Percentiles rank a stretch among this genome's conserved stretches.
Evolutionary conservation across 2,888 invertebrate species (phyloP).

Genomic region (Drosophila falleni): DNA sequence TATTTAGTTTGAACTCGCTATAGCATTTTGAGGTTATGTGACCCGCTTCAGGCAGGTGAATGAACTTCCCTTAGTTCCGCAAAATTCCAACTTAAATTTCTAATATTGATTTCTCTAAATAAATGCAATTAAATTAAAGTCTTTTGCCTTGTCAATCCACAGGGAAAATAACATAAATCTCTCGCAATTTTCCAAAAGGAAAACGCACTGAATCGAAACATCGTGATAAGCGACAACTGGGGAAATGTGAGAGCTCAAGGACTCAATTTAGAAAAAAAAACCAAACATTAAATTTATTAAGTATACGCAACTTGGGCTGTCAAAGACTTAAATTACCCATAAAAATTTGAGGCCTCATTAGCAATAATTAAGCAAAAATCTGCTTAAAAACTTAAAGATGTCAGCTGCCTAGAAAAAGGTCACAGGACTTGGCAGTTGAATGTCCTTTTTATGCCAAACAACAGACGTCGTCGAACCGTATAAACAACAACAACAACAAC

Average conservation of each 20-base stretch:
- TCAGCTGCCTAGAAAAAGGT: constrained; percentile 32
- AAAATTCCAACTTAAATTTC: neutral
- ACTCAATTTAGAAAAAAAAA: constrained; percentile 4
- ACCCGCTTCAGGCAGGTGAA: constrained; percentile 49
- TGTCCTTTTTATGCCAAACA: constrained; percentile 67
- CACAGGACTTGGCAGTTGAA: constrained; percentile 64
- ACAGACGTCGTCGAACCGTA: constrained; percentile 38
- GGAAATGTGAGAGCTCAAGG: constrained; percentile 1
- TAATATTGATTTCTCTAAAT: constrained; percentile 30
- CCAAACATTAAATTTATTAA: constrained; percentile 1
- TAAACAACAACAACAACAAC: constrained; percentile 5
- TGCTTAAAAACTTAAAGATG: constrained; percentile 12
- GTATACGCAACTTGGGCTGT: neutral
- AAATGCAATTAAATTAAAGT: constrained; percentile 9
- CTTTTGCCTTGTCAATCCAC: constrained; percentile 4
- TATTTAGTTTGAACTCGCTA: constrained; percentile 38
- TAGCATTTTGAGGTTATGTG: constrained; percentile 24
- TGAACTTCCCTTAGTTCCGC: constrained; percentile 37
- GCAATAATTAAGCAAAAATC: constrained; percentile 29
- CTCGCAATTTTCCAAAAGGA: neutral
- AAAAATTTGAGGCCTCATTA: constrained; percentile 55
- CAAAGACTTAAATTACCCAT: constrained; percentile 22
- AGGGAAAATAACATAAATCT: constrained; percentile 17
- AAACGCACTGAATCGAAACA: constrained; percentile 14
- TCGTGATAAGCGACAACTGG: constrained; percentile 9